These are phyloP conservation scores for Pyxicephalus adspersus DNA, from an alignment of 2,113 vertebrate species.

Conservation along the genomic window DNA sequence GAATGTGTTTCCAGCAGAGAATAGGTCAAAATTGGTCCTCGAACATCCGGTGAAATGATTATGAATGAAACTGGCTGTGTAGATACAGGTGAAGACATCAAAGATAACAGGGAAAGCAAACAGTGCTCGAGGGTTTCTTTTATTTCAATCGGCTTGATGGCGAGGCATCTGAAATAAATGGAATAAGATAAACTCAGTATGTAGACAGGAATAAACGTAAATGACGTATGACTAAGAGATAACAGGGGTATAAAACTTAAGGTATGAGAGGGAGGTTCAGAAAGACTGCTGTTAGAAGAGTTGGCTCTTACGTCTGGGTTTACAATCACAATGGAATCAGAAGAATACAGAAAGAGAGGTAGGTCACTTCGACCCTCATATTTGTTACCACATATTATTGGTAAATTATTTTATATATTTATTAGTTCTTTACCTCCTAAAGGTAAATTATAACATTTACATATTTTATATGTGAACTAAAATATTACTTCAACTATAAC, in stretches of 20 bases:
- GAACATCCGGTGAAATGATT: not conserved
- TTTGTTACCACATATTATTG: too few species aligned
- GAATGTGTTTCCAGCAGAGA: constrained; percentile 26
- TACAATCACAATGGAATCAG: constrained; percentile 62
- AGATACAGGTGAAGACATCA: constrained; percentile 63
- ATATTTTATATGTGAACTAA: too few species aligned
- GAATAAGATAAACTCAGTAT: constrained; percentile 62
- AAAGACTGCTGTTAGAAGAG: not conserved
- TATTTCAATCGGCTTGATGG: constrained; percentile 46
- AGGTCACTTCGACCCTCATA: constrained; percentile 44
- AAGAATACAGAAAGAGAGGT: constrained; percentile 78
- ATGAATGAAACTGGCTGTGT: constrained; percentile 27
- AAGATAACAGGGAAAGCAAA: constrained; percentile 62
- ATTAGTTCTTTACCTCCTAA: too few species aligned
- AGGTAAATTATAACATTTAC: too few species aligned
- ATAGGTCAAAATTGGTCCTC: constrained; percentile 26
- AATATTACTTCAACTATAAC: too few species aligned
- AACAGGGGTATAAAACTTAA: constrained; percentile 65
- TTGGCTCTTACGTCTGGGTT: constrained; percentile 22
- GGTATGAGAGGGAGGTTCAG: constrained; percentile 40
- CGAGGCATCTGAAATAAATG: constrained; percentile 63
- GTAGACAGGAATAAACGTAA: constrained; percentile 50
- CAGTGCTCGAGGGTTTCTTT: constrained; percentile 53
- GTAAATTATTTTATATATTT: too few species aligned
- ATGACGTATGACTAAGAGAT: constrained; percentile 58